Evolutionary conservation across 2,797 vertebrate species (phyloP).

Genomic region (Phataginus tricuspis): DNA sequence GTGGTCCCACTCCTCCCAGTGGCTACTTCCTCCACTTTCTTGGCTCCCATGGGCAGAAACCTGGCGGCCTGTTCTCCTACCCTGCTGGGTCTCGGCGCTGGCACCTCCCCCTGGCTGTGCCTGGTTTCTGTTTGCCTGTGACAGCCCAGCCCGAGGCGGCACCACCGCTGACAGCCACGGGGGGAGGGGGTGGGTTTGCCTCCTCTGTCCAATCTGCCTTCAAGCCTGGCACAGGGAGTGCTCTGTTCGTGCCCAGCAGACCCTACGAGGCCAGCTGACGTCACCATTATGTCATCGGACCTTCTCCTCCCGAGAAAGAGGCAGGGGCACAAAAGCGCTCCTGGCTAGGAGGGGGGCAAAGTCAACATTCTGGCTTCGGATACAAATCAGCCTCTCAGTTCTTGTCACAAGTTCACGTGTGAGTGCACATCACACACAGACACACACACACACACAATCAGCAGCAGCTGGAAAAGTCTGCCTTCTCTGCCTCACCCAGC

Average conservation of each 20-base stretch:
- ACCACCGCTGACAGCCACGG: neutral
- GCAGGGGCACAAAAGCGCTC: constrained; percentile 56
- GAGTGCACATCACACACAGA: too few relatives aligned
- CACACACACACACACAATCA: neutral
- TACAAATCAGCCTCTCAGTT: neutral
- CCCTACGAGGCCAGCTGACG: neutral
- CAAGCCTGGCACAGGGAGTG: neutral
- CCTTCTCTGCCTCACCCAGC: neutral
- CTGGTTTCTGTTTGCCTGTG: constrained; percentile 53
- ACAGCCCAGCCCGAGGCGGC: neutral
- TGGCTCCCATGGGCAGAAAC: constrained; percentile 59
- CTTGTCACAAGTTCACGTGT: neutral
- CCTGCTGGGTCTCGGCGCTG: constrained; percentile 2
- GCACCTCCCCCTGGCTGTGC: constrained; percentile 6
- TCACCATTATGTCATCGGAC: constrained; percentile 9
- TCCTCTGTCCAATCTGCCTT: constrained; percentile 38
- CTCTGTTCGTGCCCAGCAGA: neutral
- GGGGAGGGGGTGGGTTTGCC: neutral
- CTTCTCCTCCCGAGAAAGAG: constrained; percentile 41
- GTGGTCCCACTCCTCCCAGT: neutral
- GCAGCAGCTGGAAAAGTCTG: neutral
- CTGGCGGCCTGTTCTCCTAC: neutral
- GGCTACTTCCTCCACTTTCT: neutral
- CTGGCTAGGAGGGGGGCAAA: neutral
- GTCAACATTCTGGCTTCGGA: constrained; percentile 4